Evolutionary conservation across 2,888 invertebrate genomes (phyloP), one percentile per base, ranked within the genome.

Genomic region (Cerastis rubricosa): DNA sequence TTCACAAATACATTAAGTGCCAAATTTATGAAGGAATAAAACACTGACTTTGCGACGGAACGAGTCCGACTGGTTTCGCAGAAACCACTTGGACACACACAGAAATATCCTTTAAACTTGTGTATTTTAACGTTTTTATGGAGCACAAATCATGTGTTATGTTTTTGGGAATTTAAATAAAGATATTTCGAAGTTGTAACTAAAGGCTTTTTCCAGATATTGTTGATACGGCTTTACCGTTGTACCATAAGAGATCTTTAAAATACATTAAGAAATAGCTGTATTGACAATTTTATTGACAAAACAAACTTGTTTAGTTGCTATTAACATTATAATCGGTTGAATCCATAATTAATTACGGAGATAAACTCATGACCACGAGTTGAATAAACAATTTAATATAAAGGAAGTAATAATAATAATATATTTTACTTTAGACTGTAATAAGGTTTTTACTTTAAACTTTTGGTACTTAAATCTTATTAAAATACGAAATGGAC

Each of bases 21-120:
- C 89, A 87, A 92, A 94, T 94, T 93, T 93, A 94, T 93, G 89
- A 83, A 80, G 86, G 80, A 87, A 91, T 89, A 90, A 92, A 90
- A 90, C 87, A 85, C 81, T 84, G 82, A 67, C 71, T 78, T 79
- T 82, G 87, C 85, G 79, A 40, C 68, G 63, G 64, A 74, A 74
- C 78, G 35, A 75, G 74, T 66, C 51, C 61, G 76, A 89, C 88
- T 74, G 85, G 84, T 90, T 88, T 81, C 51, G 40, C 67, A 80
- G 4, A 64, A 64, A 64, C 43, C 43, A 17, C n/a, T 64, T 64
- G 64, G 43, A 64, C 14, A 64, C 40, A 40, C 64, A 43, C 64
- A 64, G 66, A 87, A 84, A 81, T 76, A 78, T 63, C 59, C 65
- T 63, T 63, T 11, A 73, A 74, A 69, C 64, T 74, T 71, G 79